A percentile compares a stretch with the other conserved stretches of the same genome.
Evolutionary conservation across 2,888 invertebrate species (phyloP).

Genomic region (Caenorhabditis afra): DNA sequence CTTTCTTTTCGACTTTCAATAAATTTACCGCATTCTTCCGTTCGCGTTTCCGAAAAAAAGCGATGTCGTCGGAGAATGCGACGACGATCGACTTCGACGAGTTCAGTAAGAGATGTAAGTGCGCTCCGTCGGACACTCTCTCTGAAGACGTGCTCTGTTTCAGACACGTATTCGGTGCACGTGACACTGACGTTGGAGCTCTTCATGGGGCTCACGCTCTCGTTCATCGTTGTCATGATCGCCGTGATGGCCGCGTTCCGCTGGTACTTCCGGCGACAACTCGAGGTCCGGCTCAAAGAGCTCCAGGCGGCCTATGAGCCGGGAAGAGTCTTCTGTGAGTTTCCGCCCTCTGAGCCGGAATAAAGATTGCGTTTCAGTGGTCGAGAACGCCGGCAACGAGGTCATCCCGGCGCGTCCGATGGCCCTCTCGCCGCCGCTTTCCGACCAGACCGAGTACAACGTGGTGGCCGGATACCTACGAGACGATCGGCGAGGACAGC

Average conservation of each 20-base stretch:
- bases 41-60: conserved; percentile 6
- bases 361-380: conserved; percentile 24
- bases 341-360: too few relatives aligned
- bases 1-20: not conserved
- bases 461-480: conserved; percentile 52
- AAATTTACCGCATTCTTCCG: not conserved
- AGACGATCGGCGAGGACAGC: conserved; percentile 45
- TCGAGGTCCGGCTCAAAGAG: conserved; percentile 43
- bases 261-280: conserved; percentile 39
- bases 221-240: conserved; percentile 34
- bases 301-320: conserved; percentile 44
- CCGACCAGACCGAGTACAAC: conserved; percentile 61
- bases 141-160: not conserved
- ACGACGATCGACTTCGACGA: not conserved
- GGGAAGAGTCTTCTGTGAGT: conserved; percentile 39
- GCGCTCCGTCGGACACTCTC: not conserved
- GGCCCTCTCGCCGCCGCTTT: conserved; percentile 50
- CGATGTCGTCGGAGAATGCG: not conserved
- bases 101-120: conserved; percentile 4
- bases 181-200: conserved; percentile 24
- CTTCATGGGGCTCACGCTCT: conserved; percentile 26
- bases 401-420: conserved; percentile 27
- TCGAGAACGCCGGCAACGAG: conserved; percentile 52
- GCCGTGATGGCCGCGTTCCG: conserved; percentile 26
- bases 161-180: conserved; percentile 21